Evolutionary conservation across 2,113 vertebrate genomes (phyloP).

Genomic region (Amazona guildingii): DNA sequence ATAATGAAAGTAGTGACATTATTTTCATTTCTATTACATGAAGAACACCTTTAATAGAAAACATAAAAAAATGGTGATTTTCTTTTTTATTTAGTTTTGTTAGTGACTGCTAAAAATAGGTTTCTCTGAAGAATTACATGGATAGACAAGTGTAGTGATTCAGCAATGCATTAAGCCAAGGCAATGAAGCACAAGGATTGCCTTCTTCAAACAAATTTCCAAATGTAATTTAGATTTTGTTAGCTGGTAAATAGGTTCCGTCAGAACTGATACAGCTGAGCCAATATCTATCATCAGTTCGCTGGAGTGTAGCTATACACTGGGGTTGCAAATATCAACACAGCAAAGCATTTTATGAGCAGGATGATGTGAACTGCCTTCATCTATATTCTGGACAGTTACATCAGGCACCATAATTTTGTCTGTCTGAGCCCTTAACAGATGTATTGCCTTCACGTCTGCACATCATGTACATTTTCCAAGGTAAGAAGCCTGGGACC

Average conservation of each 20-base stretch:
- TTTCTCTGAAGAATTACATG: not conserved
- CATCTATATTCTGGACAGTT: not conserved
- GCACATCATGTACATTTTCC: not conserved
- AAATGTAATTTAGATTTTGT: constrained; percentile 57
- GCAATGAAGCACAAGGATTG: constrained; percentile 48
- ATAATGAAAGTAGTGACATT: not conserved
- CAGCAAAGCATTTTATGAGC: not conserved
- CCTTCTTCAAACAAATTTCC: constrained; percentile 54
- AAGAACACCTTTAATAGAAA: not conserved
- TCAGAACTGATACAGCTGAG: constrained; percentile 41
- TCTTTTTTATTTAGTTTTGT: not conserved
- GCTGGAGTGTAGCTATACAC: constrained; percentile 21
- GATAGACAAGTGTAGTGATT: constrained; percentile 1
- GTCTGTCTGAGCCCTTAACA: not conserved
- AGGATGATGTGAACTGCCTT: not conserved
- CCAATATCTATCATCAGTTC: constrained; percentile 42
- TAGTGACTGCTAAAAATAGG: not conserved
- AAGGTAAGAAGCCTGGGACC: not conserved
- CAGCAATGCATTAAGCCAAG: constrained; percentile 14
- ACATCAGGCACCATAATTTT: not conserved
- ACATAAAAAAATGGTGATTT: not conserved
- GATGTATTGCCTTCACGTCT: not conserved
- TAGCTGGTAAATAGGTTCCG: constrained; percentile 36
- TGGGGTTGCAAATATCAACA: not conserved
- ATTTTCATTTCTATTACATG: not conserved